Conservation (phyloP, 2,797 vertebrate species). For the Xenopus petersii region DNA sequence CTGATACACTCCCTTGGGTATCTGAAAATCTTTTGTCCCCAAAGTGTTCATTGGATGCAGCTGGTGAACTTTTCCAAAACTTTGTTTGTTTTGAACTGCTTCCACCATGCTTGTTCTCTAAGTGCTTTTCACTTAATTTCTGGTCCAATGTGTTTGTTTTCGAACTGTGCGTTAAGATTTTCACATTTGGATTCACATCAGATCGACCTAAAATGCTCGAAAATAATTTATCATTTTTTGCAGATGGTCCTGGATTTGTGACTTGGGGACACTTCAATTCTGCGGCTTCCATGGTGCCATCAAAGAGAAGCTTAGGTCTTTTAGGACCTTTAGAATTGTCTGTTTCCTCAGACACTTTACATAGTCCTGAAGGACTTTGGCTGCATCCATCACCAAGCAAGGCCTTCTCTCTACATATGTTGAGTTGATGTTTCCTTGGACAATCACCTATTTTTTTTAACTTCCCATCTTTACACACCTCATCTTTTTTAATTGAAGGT, state of each 20-base stretch:
- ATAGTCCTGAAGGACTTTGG: conserved; percentile 60
- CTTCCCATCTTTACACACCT: conserved; percentile 65
- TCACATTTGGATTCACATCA: conserved; percentile 54
- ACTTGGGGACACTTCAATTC: conserved; percentile 67
- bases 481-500: conserved; percentile 61
- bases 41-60: conserved; percentile 70
- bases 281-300: conserved; percentile 58
- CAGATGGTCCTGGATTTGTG: conserved; percentile 65
- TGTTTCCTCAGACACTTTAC: conserved; percentile 53
- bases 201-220: conserved; percentile 61
- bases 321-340: conserved; percentile 59
- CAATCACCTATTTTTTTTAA: conserved; percentile 63
- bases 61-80: conserved; percentile 69
- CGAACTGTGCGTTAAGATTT: conserved; percentile 69
- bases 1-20: conserved; percentile 74
- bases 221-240: conserved; percentile 66
- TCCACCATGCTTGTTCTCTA: conserved; percentile 57
- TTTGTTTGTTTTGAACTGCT: conserved; percentile 65
- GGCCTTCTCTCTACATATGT: conserved; percentile 58
- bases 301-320: conserved; percentile 56
- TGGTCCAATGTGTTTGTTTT: conserved; percentile 83
- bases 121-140: conserved; percentile 75
- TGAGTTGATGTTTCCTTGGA: conserved; percentile 55
- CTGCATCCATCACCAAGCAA: conserved; percentile 58
- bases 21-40: conserved; percentile 75